Evolutionary conservation across 1,140 invertebrate species (phyloP), one percentile per base, ranked within the genome.

Genomic region (Lanistes nyassanus): DNA sequence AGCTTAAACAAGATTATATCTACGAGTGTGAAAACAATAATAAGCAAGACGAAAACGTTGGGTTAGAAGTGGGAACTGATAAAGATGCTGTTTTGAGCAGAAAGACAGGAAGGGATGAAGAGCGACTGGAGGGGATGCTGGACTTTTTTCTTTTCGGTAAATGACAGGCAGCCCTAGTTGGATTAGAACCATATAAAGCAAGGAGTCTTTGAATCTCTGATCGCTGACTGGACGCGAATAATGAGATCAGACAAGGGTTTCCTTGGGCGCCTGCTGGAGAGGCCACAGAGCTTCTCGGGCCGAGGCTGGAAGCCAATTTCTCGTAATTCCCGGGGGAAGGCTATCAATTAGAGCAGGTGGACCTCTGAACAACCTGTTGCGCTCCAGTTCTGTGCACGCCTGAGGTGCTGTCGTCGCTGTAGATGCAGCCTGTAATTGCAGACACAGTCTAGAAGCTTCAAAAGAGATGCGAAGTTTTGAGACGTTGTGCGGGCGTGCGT

Each of bases 301-400:
- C 29, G 62, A 31, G 3, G 6, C n/a, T 64, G 62, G 62, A 64
- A 64, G 62, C 62, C 62, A 26, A 26, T 64, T 64, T 64, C 62
- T 64, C 62, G 36, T 34, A 29, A 36, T 34, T 29, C 36, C 62
- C 5, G 11, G 9, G 31, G 31, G 34, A 6, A 65, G 31, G 3
- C 29, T 34, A 36, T 34, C 29, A 65, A 29, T 31, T 29, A 34
- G 34, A 34, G 62, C n/a, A 34, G 62, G 34, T 42, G 29, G 4
- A 65, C 19, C 4, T 23, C 9, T 19, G 21, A 31, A 65, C 29
- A 68, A 37, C 23, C 5, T 3, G 29, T 23, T n/a, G 37, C 23
- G 7, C 26, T 36, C 36, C 29, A 31, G 0, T 19, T 1, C 11
- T 3, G 56, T 26, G 6, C 29, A 31, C n/a, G 29, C n/a, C 56